Evolutionary conservation across 1,140 invertebrate genomes (phyloP), one percentile per base, ranked within the genome.

Genomic region (Mya arenaria): DNA sequence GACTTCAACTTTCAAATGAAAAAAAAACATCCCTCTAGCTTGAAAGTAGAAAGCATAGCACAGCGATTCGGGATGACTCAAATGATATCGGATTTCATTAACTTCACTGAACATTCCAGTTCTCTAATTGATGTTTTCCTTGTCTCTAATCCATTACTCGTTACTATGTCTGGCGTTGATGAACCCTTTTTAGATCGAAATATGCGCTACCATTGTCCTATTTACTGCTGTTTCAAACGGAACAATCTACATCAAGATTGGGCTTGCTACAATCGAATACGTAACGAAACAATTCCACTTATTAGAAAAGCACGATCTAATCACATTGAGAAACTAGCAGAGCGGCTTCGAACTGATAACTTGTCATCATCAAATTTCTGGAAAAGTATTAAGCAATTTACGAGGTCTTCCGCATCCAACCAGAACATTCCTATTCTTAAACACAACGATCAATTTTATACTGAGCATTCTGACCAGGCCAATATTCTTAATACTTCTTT

Each of bases 71-170:
- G n/a, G n/a, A n/a, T n/a, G n/a, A n/a, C 66, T 48, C 66, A 69
- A 69, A 48, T 37, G 28, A 69, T 28, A 69, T 48, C 39, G 30
- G 66, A 69, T 4, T 44, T 44, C 3, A 69, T 44, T 19, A n/a
- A 69, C 25, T 69, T 25, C 32, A 69, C 66, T 30, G 66, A 69
- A 25, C 19, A 69, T 30, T 69, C 66, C 4, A 48, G 39, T 69
- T 69, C 41, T 17, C 15, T 69, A 8, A 69, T 69, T 28, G 66
- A 69, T 19, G 56, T 72, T n/a, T 55, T 72, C 30, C 66, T 69
- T 25, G 52, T 44, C 32, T 19, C 66, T 25, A 44, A 69, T 25
- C 39, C 66, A 6, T 19, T 28, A 28, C 66, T 69, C 6, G 39
- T 69, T 3, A 48, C 6, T 69, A 28, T 25, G 25, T 48, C n/a